Evolutionary conservation across 2,888 invertebrate species (phyloP), one percentile per base, ranked within the genome.

Genomic region (Druceiella hillmani): DNA sequence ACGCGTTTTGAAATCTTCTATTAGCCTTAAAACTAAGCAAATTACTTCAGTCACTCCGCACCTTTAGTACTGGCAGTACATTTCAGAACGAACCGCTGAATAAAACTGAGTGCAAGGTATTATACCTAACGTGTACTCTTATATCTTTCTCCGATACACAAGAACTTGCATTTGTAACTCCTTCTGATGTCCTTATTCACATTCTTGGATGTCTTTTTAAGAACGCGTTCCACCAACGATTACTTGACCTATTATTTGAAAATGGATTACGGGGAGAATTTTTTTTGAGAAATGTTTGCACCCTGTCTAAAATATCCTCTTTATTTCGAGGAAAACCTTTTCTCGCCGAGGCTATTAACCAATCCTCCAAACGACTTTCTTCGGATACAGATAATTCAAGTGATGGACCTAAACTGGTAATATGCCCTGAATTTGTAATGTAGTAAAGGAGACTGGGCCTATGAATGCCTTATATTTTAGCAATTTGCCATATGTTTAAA

Each of bases 81-180:
- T n/a, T n/a, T n/a, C n/a, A n/a, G n/a, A n/a, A n/a, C n/a, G n/a
- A n/a, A n/a, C n/a, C n/a, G n/a, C n/a, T n/a, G n/a, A n/a, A n/a
- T n/a, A n/a, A n/a, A n/a, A n/a, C n/a, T n/a, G n/a, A n/a, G n/a
- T n/a, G n/a, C n/a, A n/a, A n/a, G n/a, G n/a, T n/a, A n/a, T n/a
- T n/a, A n/a, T n/a, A n/a, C n/a, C n/a, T n/a, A n/a, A n/a, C n/a
- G n/a, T n/a, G n/a, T n/a, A n/a, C n/a, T n/a, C n/a, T 36, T 44
- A 53, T 52, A 36, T 55, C 46, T 6, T 14, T 35, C 46, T 57
- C 54, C 26, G 51, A 49, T 7, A 55, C 52, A 44, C 46, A 49
- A 13, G 51, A 48, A 42, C 54, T 53, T 15, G 54, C 50, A 29
- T 48, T 38, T 35, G 48, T 52, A 2, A 54, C 51, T 34, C 48